Evolutionary conservation across 2,797 vertebrate species (phyloP).

Genomic region (Hafferia zeledoni): DNA sequence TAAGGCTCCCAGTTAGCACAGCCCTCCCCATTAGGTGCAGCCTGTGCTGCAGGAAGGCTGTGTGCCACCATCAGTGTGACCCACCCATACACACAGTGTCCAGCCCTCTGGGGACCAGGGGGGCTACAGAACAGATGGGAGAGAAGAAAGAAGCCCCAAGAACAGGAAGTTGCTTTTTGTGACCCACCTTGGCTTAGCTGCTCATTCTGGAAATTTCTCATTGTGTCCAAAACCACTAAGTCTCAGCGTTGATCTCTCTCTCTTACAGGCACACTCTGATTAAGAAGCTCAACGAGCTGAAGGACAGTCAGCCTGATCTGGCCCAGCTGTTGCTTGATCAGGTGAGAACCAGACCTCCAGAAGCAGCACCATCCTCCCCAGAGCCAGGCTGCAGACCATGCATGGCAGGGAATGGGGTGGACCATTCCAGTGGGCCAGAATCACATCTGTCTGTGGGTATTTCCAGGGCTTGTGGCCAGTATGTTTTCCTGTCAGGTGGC

Average conservation of each 20-base stretch:
- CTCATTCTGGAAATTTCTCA: neutral
- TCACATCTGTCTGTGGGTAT: neutral
- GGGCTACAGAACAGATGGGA: neutral
- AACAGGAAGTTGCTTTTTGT: neutral
- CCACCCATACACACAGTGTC: neutral
- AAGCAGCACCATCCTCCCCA: neutral
- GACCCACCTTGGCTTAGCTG: neutral
- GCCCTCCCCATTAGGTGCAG: neutral
- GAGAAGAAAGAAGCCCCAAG: neutral
- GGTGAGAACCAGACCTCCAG: slow-evolving; percentile 74
- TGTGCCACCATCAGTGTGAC: accelerated
- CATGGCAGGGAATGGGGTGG: neutral
- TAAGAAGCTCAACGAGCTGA: slow-evolving; percentile 87
- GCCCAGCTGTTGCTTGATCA: slow-evolving; percentile 91
- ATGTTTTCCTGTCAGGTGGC: neutral
- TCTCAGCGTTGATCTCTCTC: neutral
- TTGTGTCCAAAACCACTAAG: neutral
- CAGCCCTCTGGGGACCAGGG: neutral
- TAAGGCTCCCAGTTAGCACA: neutral
- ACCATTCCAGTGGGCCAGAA: neutral
- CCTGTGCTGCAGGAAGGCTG: neutral
- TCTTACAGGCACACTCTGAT: slow-evolving; percentile 87
- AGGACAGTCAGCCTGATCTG: slow-evolving; percentile 85
- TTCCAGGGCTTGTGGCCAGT: neutral
- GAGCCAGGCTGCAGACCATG: neutral